Base-by-base conservation (phyloP, 1,140 invertebrate species). In the Orius insidiosus region DNA sequence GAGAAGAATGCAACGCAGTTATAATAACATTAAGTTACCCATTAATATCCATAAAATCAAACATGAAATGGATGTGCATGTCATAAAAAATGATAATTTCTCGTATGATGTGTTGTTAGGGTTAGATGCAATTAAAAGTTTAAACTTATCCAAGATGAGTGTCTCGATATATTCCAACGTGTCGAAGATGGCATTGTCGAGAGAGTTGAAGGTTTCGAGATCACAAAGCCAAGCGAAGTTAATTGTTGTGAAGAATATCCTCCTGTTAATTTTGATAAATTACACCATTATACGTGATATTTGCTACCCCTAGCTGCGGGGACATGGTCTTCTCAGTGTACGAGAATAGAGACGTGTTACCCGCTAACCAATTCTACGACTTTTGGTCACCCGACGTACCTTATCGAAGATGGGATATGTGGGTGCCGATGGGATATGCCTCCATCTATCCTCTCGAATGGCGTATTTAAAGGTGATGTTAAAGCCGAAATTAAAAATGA, bases 271-370 rank as follows among this genome's bases (percentile, higher is more conserved):
- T 18, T 13, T 14, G 38, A 40, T 4, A 6, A 5, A 5, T 36
- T 36, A 9, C 3, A 15, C 9, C 35, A 36, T 36, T 36, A 36
- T 9, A 9, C 3, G 3, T 50, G 45, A 48, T 55, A 6, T 60
- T 61, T 59, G 60, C 59, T 48, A 61, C 60, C 50, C 47, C 60
- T 38, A 62, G 60, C 54, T 63, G 47, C 54, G 52, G 56, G 59
- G 56, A 35, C 58, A 34, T n/a, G n/a, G n/a, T n/a, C n/a, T n/a
- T n/a, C n/a, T n/a, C n/a, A n/a, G n/a, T n/a, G n/a, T n/a, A n/a
- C n/a, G n/a, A n/a, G n/a, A n/a, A n/a, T n/a, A n/a, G n/a, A n/a
- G n/a, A n/a, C n/a, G n/a, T n/a, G n/a, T n/a, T n/a, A n/a, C n/a
- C n/a, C n/a, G n/a, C n/a, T n/a, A n/a, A n/a, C n/a, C n/a, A n/a